Conservation (phyloP, 2,888 invertebrate genomes). For the Archips crataeganus region DNA sequence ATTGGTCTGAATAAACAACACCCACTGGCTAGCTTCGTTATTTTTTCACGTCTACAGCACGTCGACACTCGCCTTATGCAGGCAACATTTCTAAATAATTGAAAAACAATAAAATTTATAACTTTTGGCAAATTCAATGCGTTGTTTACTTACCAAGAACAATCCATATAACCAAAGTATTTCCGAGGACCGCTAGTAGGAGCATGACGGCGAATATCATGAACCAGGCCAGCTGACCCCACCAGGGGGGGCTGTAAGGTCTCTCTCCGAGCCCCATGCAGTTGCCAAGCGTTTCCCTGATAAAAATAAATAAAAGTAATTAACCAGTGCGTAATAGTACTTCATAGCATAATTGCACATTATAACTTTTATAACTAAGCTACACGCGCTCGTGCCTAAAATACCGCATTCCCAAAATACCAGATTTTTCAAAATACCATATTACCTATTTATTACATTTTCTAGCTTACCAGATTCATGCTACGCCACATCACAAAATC, state of each 20-base stretch:
- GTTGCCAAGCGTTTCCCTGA: slow-evolving; percentile 85
- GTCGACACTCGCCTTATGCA: neutral
- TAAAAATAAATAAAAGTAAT: slow-evolving; percentile 46
- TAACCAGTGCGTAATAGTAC: neutral
- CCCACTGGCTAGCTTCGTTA: neutral
- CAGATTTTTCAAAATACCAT: no score
- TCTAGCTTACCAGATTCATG: no score
- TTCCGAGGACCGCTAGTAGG: slow-evolving; percentile 92
- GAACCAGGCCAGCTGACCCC: slow-evolving; percentile 90
- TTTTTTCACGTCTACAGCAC: neutral
- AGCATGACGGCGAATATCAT: slow-evolving; percentile 91
- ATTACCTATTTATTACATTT: no score
- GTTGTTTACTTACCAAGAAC: slow-evolving; percentile 88
- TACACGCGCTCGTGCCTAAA: no score
- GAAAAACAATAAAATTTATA: no score
- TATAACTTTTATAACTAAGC: no score
- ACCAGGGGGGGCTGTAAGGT: slow-evolving; percentile 88
- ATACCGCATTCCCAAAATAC: no score
- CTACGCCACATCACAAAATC: no score
- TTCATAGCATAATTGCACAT: no score
- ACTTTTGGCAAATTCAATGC: neutral
- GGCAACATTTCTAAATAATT: neutral
- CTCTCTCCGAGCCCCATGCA: slow-evolving; percentile 86
- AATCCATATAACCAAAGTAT: slow-evolving; percentile 96
- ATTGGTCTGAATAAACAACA: neutral